Conservation (phyloP, 2,113 vertebrate species). For the Mugil cephalus region DNA sequence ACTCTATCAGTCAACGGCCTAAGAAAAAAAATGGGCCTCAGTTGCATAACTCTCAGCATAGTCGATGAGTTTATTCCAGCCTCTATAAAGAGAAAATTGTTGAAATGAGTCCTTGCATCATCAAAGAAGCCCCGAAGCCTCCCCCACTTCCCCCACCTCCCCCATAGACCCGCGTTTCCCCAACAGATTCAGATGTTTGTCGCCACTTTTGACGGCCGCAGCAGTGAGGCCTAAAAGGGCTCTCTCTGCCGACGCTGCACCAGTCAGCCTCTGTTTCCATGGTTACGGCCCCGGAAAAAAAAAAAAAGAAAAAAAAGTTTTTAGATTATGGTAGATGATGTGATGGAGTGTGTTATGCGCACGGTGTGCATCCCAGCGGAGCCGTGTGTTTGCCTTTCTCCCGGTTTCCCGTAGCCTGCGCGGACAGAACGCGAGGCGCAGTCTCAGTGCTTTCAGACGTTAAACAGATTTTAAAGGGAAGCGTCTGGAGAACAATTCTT, state of each 20-base stretch:
- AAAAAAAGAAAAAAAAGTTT: constrained; percentile 27
- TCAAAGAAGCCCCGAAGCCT: background rate
- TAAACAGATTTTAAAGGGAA: constrained; percentile 1
- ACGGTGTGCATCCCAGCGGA: background rate
- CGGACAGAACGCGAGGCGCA: too few species aligned
- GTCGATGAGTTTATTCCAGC: background rate
- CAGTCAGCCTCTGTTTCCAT: constrained; percentile 64
- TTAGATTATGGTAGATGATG: constrained; percentile 9
- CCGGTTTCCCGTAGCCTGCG: constrained; percentile 1
- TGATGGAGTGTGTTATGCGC: background rate
- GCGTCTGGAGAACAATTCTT: background rate
- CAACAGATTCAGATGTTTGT: constrained; percentile 28
- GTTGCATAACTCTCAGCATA: constrained; percentile 33
- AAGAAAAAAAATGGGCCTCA: background rate
- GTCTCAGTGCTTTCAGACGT: background rate
- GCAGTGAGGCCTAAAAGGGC: constrained; percentile 42
- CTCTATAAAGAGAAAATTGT: background rate
- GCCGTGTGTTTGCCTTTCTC: background rate
- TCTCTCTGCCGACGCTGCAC: background rate
- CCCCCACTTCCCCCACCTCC: background rate
- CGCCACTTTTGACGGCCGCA: constrained; percentile 17
- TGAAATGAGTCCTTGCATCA: background rate
- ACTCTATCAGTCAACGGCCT: constrained; percentile 29
- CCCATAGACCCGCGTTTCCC: background rate
- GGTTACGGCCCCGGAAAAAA: constrained; percentile 55